Conservation (phyloP, 2,888 invertebrate species). For the Eulithis prunata region DNA sequence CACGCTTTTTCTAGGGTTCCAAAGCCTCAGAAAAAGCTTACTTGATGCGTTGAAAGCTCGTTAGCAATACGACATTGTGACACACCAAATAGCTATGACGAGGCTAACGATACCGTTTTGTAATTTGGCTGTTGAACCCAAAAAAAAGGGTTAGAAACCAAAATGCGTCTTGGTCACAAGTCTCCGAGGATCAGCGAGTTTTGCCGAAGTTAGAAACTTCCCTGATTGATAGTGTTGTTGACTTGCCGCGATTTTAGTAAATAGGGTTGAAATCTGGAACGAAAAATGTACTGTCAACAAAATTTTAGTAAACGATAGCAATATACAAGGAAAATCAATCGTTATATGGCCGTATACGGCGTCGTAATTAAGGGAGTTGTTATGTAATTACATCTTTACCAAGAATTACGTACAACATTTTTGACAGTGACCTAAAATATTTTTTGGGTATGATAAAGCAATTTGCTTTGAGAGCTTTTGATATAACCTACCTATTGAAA, state of each 20-base stretch:
- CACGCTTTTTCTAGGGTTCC: background rate
- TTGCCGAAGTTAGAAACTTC: slow-evolving; percentile 22
- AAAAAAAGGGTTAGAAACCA: slow-evolving; percentile 6
- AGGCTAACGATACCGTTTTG: background rate
- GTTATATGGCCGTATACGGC: no score
- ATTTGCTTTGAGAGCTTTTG: no score
- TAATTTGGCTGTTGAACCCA: background rate
- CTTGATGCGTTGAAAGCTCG: no score
- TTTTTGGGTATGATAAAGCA: no score
- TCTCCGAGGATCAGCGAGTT: slow-evolving; percentile 20
- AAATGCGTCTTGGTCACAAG: slow-evolving; percentile 15
- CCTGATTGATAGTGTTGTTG: slow-evolving; percentile 32
- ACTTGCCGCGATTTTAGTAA: slow-evolving; percentile 15
- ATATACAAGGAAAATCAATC: no score
- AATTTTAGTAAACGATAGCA: no score
- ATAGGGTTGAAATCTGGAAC: slow-evolving; percentile 23
- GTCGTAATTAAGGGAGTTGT: no score
- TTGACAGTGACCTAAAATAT: no score
- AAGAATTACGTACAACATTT: no score
- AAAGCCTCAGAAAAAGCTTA: no score
- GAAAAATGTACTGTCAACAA: slow-evolving; percentile 26
- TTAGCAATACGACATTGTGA: background rate
- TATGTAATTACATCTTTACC: no score
- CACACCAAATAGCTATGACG: background rate
- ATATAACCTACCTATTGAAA: no score